phyloP scores from a whole-genome alignment of 35 echinoderm and acorn worm species.

The Patiria miniata region DNA sequence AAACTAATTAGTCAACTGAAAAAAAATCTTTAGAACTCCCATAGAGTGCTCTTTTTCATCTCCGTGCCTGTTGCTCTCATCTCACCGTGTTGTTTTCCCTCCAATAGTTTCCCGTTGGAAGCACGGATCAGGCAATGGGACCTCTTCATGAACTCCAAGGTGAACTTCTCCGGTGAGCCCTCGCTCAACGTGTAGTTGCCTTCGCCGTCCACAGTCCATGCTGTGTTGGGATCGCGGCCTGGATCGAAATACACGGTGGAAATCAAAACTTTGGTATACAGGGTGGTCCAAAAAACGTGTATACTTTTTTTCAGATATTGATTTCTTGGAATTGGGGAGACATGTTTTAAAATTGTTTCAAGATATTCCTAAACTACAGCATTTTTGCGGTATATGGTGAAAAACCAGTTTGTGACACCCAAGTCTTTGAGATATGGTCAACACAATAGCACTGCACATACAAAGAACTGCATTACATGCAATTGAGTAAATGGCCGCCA shows the following conservation, averaged over 20 bases:
- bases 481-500: no score
- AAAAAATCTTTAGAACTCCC: neutral
- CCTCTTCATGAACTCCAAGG: constrained; percentile 11
- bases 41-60: constrained; percentile 1
- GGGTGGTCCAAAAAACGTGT: no score
- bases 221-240: neutral
- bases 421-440: no score
- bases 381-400: no score
- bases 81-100: constrained; percentile 11
- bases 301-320: no score
- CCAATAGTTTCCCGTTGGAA: constrained; percentile 4
- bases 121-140: constrained; percentile 6
- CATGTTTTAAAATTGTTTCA: no score
- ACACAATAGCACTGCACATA: no score
- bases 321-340: no score
- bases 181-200: constrained; percentile 30
- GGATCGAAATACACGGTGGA: neutral
- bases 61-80: constrained; percentile 3
- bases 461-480: no score
- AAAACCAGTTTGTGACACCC: no score
- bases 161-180: constrained; percentile 12
- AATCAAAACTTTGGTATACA: no score
- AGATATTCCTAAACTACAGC: no score
- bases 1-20: neutral
- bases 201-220: neutral